Base-by-base conservation (phyloP, 2,888 invertebrate genomes). In the Myopa testacea region DNA sequence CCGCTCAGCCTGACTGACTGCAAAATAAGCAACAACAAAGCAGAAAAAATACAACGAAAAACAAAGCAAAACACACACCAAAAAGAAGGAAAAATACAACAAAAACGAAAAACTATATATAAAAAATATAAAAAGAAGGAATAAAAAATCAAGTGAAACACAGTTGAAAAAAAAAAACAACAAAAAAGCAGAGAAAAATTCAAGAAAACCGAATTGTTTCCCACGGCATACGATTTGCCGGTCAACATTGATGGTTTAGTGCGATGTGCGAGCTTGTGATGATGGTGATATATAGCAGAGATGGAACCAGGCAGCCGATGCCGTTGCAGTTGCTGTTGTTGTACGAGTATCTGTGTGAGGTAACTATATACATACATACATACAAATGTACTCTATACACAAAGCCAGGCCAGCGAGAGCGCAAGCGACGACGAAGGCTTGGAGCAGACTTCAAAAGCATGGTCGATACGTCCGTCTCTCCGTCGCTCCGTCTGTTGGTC, bases 41-140 rank as follows among this genome's bases (percentile, higher is more conserved):
- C 81, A 80, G 78, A 82, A 81, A 79, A 68, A 72, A 71, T 34
- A 79, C 38, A 77, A 77, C 76, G 55, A 37, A 79, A 79, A 78
- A 80, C 76, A 75, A 67, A 38, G 8, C 68, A 76, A 76, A 68
- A 45, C 26, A 50, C 40, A 50, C 69, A 75, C 73, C 77, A 76
- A 76, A 76, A 77, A 77, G 8, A 37, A 70, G 37, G 34, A 40
- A 52, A 67, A 79, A 78, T 16, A 38, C 45, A 62, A 45, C 37
- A 38, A 34, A 77, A 65, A 78, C 50, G 38, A 62, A 63, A 80
- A 78, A 94, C 93, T 89, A 97, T 92, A 91, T 97, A 96, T 92
- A 97, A 97, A 82, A 83, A 78, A 79, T 77, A 65, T 75, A 76
- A 79, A 82, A 82, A 83, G 58, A 92, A 92, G 83, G 84, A 89